phyloP scores from a whole-genome alignment of 2,113 vertebrate genomes.

The Bagarius yarrelli region DNA sequence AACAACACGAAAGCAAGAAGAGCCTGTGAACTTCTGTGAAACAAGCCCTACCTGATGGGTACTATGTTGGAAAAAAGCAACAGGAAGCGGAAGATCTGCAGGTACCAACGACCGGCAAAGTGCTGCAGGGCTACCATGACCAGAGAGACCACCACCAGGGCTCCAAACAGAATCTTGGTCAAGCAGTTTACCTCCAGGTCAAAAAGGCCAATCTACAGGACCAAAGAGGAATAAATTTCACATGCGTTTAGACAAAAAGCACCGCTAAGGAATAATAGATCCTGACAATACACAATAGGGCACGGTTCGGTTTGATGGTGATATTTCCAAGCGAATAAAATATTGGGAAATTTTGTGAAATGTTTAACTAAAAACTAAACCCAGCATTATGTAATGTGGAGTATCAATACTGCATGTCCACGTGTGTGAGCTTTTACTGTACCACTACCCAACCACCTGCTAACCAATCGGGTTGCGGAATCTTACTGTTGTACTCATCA shows the following conservation, averaged over 20 bases:
- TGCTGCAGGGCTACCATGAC: slow-evolving; percentile 98
- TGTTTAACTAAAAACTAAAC: too few species aligned
- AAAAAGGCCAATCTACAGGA: slow-evolving; percentile 87
- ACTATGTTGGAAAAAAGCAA: slow-evolving; percentile 95
- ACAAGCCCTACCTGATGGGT: slow-evolving; percentile 84
- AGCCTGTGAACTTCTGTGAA: background rate
- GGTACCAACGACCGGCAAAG: slow-evolving; percentile 95
- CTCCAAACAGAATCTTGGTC: slow-evolving; percentile 94
- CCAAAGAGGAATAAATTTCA: background rate
- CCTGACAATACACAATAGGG: background rate
- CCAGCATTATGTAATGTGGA: too few species aligned
- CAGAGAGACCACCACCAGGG: slow-evolving; percentile 89
- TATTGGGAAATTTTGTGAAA: too few species aligned
- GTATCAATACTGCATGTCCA: too few species aligned
- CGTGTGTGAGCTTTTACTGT: too few species aligned
- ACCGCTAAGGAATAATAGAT: background rate
- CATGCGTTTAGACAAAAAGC: background rate
- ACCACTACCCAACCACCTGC: too few species aligned
- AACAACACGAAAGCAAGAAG: background rate
- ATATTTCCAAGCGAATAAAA: too few species aligned
- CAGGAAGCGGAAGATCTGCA: slow-evolving; percentile 94
- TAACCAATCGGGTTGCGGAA: too few species aligned
- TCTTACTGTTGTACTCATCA: background rate
- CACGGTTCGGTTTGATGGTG: too few species aligned
- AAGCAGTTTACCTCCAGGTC: slow-evolving; percentile 97